These are phyloP conservation scores for Anguilla japonica DNA, from an alignment of 2,113 vertebrate species.

Conservation along the genomic window DNA sequence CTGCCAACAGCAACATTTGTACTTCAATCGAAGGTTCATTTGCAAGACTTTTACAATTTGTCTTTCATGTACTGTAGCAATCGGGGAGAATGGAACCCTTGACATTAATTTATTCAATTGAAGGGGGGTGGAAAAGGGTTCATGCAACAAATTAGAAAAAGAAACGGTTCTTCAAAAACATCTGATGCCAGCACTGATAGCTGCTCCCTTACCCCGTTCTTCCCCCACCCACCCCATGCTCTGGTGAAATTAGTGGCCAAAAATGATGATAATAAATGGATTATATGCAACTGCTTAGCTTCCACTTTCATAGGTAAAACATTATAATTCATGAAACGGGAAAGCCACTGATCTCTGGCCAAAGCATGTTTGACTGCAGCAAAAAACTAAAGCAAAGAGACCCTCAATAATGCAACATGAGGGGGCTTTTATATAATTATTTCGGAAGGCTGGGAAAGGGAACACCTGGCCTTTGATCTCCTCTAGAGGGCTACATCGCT, in stretches of 20 bases:
- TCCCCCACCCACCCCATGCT: neutral
- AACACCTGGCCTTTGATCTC: conserved; percentile 20
- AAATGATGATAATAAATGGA: too few relatives aligned
- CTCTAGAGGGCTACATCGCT: neutral
- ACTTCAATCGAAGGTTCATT: neutral
- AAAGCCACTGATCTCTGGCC: conserved; percentile 8
- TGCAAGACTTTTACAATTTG: neutral
- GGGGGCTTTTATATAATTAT: conserved; percentile 9
- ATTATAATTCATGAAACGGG: conserved; percentile 12
- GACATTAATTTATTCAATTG: conserved; percentile 48
- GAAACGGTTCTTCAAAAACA: conserved; percentile 41
- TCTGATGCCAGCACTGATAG: conserved; percentile 54
- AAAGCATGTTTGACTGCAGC: conserved; percentile 13
- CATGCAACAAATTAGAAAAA: conserved; percentile 47
- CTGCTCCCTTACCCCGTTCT: conserved; percentile 45
- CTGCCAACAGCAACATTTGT: neutral
- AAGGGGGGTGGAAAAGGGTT: neutral
- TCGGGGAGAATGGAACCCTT: neutral
- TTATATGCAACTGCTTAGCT: conserved; percentile 9
- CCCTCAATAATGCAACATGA: too few relatives aligned
- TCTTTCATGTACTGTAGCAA: neutral
- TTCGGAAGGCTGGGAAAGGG: neutral
- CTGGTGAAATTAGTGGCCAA: conserved; percentile 14
- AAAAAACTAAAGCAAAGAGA: conserved; percentile 6
- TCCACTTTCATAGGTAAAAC: conserved; percentile 22